Percentiles rank a stretch among this genome's conserved stretches.
phyloP scores from a whole-genome alignment of 1,140 invertebrate genomes.

The Diorhabda elongata region DNA sequence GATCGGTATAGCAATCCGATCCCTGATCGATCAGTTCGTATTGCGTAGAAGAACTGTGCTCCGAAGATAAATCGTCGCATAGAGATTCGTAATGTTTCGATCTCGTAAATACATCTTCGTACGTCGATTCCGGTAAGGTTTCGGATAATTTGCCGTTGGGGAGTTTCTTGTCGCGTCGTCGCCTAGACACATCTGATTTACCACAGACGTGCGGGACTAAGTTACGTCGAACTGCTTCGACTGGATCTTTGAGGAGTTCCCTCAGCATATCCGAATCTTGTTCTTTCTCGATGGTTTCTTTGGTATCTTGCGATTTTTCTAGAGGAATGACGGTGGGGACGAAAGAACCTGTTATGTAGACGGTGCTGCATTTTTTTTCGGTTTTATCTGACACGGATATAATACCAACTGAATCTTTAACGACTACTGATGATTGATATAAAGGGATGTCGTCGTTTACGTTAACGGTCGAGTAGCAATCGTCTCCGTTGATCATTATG shows the following conservation, averaged over 20 bases:
- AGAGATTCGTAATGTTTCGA: constrained; percentile 43
- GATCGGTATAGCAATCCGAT: constrained; percentile 63
- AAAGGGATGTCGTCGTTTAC: constrained; percentile 57
- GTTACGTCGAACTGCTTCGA: constrained; percentile 65
- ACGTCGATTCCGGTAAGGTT: constrained; percentile 26
- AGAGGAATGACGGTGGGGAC: background rate
- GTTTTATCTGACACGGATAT: constrained; percentile 19
- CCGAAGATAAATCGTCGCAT: constrained; percentile 53
- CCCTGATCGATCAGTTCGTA: constrained; percentile 52
- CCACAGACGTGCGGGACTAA: constrained; percentile 69
- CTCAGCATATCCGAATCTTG: constrained; percentile 47
- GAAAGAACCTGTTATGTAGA: constrained; percentile 42
- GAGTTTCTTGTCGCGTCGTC: constrained; percentile 39
- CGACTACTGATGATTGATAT: constrained; percentile 65
- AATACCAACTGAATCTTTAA: constrained; percentile 48
- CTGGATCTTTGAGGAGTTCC: constrained; percentile 60
- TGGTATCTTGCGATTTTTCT: background rate
- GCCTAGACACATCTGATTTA: constrained; percentile 47
- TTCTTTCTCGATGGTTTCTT: constrained; percentile 2
- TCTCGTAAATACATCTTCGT: constrained; percentile 50
- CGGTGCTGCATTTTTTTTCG: constrained; percentile 37
- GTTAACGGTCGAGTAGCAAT: constrained; percentile 64
- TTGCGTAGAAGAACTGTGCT: constrained; percentile 51
- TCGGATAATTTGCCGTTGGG: constrained; percentile 23
- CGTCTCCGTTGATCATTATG: constrained; percentile 69